phyloP scores from a whole-genome alignment of 2,113 vertebrate genomes.

The Atrichornis clamosus region DNA sequence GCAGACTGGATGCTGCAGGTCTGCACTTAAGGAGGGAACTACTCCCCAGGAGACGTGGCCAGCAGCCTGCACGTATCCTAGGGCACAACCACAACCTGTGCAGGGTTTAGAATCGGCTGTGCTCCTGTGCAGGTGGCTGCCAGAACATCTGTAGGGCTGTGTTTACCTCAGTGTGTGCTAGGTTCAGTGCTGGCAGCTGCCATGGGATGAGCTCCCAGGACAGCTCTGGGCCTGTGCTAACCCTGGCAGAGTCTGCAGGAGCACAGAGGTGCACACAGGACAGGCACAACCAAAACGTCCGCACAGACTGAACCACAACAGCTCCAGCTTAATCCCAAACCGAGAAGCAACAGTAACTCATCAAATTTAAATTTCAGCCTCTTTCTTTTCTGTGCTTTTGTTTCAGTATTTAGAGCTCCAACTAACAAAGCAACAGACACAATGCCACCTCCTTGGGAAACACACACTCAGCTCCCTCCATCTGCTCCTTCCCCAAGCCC shows the following conservation, averaged over 20 bases:
- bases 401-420: conserved; percentile 30
- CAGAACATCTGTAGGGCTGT: background rate
- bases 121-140: background rate
- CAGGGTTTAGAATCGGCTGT: background rate
- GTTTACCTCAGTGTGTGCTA: background rate
- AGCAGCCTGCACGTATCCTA: background rate
- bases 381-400: background rate
- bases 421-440: conserved; percentile 41
- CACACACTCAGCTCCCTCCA: conserved; percentile 20
- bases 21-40: background rate
- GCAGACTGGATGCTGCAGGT: background rate
- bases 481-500: conserved; percentile 26
- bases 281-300: background rate
- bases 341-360: background rate
- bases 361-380: background rate
- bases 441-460: conserved; percentile 31
- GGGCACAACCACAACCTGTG: background rate
- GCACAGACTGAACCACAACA: background rate
- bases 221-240: fast-evolving
- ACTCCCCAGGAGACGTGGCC: fast-evolving
- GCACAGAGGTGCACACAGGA: background rate
- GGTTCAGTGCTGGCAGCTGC: background rate
- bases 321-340: background rate
- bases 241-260: background rate
- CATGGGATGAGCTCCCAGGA: background rate